Percentiles rank a stretch among this genome's conserved stretches.
Conservation (phyloP, 2,888 invertebrate species). For the Tiphia femorata region DNA sequence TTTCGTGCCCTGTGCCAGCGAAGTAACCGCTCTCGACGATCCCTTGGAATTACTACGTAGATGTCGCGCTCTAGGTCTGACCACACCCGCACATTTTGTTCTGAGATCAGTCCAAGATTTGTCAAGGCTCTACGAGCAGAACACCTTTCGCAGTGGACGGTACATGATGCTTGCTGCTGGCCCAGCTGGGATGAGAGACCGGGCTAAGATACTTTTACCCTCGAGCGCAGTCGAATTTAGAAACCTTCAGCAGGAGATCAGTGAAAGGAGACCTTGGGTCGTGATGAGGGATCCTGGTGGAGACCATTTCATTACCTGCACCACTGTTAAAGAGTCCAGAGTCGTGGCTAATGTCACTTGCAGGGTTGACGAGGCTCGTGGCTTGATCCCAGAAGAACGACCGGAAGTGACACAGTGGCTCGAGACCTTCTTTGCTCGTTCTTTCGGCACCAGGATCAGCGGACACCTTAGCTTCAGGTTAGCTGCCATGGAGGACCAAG, state of each 20-base stretch:
- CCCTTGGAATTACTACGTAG: slow-evolving; percentile 80
- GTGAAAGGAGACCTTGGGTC: slow-evolving; percentile 82
- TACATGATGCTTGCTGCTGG: slow-evolving; percentile 83
- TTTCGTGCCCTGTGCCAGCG: slow-evolving; percentile 82
- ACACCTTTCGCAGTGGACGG: slow-evolving; percentile 71
- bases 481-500: slow-evolving; percentile 73
- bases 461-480: slow-evolving; percentile 86
- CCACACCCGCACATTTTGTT: slow-evolving; percentile 78
- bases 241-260: slow-evolving; percentile 77
- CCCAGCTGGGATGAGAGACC: slow-evolving; percentile 80
- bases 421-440: slow-evolving; percentile 77
- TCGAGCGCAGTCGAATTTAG: slow-evolving; percentile 74
- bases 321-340: slow-evolving; percentile 83
- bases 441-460: slow-evolving; percentile 77
- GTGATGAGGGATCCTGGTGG: slow-evolving; percentile 83
- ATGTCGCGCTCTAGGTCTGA: slow-evolving; percentile 77
- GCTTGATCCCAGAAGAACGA: slow-evolving; percentile 77
- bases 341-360: slow-evolving; percentile 87
- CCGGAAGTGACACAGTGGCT: slow-evolving; percentile 80
- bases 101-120: slow-evolving; percentile 79
- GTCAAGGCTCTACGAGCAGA: slow-evolving; percentile 77
- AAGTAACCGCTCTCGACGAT: slow-evolving; percentile 83
- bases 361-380: slow-evolving; percentile 75
- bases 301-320: slow-evolving; percentile 81
- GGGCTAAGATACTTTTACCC: slow-evolving; percentile 79